Evolutionary conservation across 2,113 vertebrate species (phyloP).

Genomic region (Lasiurus borealis): DNA sequence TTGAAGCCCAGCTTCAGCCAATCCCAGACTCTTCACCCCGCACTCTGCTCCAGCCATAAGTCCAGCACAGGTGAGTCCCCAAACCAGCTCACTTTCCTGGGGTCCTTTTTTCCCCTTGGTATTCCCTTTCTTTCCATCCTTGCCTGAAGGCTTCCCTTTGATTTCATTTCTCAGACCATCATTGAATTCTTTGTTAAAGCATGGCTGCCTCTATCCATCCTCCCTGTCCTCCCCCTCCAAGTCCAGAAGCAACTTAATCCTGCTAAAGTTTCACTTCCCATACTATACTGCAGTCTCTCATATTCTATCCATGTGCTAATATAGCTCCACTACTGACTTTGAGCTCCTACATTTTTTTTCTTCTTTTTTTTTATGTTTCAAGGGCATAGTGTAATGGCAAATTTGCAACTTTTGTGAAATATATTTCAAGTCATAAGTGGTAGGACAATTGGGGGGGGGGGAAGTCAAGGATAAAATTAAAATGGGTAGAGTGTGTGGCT

Average conservation of each 20-base stretch:
- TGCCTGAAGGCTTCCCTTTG: neutral
- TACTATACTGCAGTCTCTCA: neutral
- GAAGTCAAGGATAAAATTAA: neutral
- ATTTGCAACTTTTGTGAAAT: neutral
- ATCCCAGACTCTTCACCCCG: neutral
- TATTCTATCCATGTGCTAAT: neutral
- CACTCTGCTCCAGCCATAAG: neutral
- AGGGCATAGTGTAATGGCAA: neutral
- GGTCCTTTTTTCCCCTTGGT: neutral
- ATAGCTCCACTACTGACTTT: neutral
- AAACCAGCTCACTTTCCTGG: neutral
- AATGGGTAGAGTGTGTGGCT: neutral
- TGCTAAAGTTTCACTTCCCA: neutral
- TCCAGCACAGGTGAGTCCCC: too few relatives aligned
- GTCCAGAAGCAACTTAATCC: neutral
- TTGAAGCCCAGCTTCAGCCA: neutral
- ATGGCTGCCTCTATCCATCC: neutral
- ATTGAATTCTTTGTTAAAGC: neutral
- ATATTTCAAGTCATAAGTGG: neutral
- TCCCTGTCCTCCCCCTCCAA: rapidly evolving
- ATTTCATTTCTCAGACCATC: neutral
- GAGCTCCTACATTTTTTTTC: neutral
- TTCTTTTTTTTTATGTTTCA: neutral
- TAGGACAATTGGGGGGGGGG: neutral
- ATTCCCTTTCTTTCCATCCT: neutral